phyloP scores from a whole-genome alignment of 2,888 invertebrate species.

The Drosophila hamatofila region DNA sequence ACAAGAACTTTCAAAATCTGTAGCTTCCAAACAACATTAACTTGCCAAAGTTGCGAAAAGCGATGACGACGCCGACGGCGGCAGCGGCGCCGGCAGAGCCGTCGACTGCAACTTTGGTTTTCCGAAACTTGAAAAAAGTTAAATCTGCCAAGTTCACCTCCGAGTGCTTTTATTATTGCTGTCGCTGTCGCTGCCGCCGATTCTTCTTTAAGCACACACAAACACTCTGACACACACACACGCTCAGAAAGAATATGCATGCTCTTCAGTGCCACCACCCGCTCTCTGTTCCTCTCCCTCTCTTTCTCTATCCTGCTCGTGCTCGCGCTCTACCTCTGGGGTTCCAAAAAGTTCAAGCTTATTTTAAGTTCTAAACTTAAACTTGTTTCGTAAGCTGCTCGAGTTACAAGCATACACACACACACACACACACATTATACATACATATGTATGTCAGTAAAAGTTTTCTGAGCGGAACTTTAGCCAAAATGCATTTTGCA shows the following conservation, averaged over 20 bases:
- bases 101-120: slow-evolving; percentile 60
- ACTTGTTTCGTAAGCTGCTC: slow-evolving; percentile 69
- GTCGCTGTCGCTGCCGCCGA: background rate
- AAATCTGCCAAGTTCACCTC: slow-evolving; percentile 77
- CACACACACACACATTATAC: no score
- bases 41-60: slow-evolving; percentile 73
- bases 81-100: slow-evolving; percentile 8
- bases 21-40: slow-evolving; percentile 82
- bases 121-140: slow-evolving; percentile 78
- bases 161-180: slow-evolving; percentile 70
- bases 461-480: slow-evolving; percentile 56
- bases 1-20: slow-evolving; percentile 84
- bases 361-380: slow-evolving; percentile 70
- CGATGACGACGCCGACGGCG: slow-evolving; percentile 12
- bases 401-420: slow-evolving; percentile 9
- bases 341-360: slow-evolving; percentile 61
- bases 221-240: slow-evolving; percentile 4
- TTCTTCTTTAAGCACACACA: slow-evolving; percentile 40
- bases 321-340: slow-evolving; percentile 21
- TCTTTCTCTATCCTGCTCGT: background rate
- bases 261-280: slow-evolving; percentile 4
- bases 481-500: slow-evolving; percentile 14
- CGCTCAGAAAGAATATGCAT: slow-evolving; percentile 7
- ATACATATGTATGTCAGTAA: slow-evolving; percentile 27
- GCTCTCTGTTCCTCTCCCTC: background rate